Evolutionary conservation across 2,797 vertebrate genomes (phyloP).

Genomic region (Pteropus rufus): DNA sequence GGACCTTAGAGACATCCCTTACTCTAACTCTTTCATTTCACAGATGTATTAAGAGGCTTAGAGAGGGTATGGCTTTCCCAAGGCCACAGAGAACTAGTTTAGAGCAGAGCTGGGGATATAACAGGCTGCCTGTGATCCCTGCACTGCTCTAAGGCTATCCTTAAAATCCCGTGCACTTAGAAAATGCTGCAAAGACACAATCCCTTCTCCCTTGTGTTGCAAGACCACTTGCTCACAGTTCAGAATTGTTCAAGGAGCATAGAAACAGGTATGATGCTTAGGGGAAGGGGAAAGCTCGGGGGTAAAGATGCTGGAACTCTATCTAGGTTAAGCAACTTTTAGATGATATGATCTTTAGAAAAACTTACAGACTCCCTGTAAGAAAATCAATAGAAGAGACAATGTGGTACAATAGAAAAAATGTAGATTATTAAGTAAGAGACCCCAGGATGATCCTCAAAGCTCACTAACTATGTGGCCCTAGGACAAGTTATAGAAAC

Average conservation of each 20-base stretch:
- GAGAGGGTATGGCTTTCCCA: not conserved
- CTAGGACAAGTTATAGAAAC: not conserved
- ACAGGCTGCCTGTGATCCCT: too few relatives aligned
- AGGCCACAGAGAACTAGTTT: not conserved
- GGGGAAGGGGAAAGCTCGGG: not conserved
- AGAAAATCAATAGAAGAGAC: not conserved
- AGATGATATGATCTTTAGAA: not conserved
- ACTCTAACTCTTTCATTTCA: not conserved
- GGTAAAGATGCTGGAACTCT: not conserved
- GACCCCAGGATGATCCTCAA: not conserved
- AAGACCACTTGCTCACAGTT: not conserved
- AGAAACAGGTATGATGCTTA: not conserved
- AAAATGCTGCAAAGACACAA: not conserved
- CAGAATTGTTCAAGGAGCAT: not conserved
- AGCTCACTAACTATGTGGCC: not conserved
- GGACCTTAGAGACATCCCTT: not conserved
- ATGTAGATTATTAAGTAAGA: not conserved
- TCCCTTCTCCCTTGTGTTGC: not conserved
- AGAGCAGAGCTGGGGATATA: not conserved
- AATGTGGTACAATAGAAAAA: not conserved
- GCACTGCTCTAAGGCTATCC: accelerated
- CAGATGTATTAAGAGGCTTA: not conserved
- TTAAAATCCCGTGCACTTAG: not conserved
- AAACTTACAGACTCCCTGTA: not conserved
- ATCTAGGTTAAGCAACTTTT: not conserved